Conservation (phyloP, 1,140 invertebrate genomes). For the Euwallacea fornicatus region DNA sequence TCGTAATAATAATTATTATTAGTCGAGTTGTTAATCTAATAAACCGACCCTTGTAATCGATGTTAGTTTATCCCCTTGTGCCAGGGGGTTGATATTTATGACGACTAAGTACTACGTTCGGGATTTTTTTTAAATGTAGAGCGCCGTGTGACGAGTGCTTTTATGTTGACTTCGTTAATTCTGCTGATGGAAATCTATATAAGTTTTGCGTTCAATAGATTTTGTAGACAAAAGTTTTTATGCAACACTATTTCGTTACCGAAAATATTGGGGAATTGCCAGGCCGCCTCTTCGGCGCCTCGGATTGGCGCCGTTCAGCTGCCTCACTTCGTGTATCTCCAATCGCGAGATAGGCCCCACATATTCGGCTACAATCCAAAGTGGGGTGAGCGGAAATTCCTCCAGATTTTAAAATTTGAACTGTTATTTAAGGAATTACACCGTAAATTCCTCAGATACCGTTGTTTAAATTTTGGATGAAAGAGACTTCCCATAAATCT, state of each 20-base stretch:
- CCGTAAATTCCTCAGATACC: no score
- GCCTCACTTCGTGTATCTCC: slow-evolving; percentile 26
- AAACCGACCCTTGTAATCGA: slow-evolving; percentile 50
- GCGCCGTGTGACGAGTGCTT: no score
- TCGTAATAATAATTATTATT: slow-evolving; percentile 49
- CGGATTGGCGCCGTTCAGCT: slow-evolving; percentile 27
- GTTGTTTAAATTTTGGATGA: no score
- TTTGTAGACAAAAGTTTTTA: not conserved
- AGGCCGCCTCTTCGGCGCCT: slow-evolving; percentile 27
- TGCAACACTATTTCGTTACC: slow-evolving; percentile 14
- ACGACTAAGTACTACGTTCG: no score
- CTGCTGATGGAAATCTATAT: no score
- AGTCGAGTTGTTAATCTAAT: slow-evolving; percentile 53
- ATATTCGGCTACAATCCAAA: not conserved
- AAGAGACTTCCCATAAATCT: no score
- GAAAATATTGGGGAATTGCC: slow-evolving; percentile 19
- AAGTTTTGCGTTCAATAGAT: no score
- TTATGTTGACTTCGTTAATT: no score
- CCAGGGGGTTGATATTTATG: no score
- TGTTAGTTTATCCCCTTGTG: slow-evolving; percentile 41
- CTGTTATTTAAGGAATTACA: no score
- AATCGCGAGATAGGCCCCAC: slow-evolving; percentile 21
- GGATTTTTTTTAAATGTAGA: no score
- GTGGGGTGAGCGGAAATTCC: not conserved
- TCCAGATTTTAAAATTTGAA: not conserved